Percentiles rank a stretch among this genome's conserved stretches.
Evolutionary conservation across 2,888 invertebrate genomes (phyloP).

Genomic region (Hymenopus coronatus): DNA sequence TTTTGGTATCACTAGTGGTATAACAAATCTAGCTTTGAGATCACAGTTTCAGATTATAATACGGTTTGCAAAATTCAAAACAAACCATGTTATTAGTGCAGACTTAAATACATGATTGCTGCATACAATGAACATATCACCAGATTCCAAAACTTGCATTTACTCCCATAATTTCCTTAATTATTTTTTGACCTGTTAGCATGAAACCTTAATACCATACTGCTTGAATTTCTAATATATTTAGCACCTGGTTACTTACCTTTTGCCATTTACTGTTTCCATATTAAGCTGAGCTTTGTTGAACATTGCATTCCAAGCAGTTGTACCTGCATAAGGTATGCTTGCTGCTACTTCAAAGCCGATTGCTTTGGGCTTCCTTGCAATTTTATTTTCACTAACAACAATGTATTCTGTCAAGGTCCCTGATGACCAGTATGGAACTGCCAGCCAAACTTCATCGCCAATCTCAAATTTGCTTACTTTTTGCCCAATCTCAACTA

Average conservation of each 20-base stretch:
- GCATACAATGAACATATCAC: too few relatives aligned
- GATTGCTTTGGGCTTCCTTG: conserved; percentile 53
- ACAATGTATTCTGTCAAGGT: conserved; percentile 56
- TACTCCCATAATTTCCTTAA: too few relatives aligned
- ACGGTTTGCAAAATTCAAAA: too few relatives aligned
- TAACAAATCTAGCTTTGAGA: too few relatives aligned
- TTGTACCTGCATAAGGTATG: conserved; percentile 58
- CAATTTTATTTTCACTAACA: conserved; percentile 53
- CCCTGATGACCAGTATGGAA: conserved; percentile 58
- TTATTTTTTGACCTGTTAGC: too few relatives aligned
- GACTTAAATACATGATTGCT: too few relatives aligned
- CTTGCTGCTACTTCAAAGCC: conserved; percentile 60
- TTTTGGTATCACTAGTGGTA: too few relatives aligned
- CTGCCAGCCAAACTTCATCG: conserved; percentile 59
- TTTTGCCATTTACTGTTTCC: conserved; percentile 52
- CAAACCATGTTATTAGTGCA: too few relatives aligned
- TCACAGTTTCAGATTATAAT: too few relatives aligned
- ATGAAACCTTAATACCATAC: too few relatives aligned
- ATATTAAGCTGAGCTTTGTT: conserved; percentile 50
- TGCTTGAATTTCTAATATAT: too few relatives aligned
- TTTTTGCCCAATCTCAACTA: conserved; percentile 58
- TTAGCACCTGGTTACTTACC: conserved; percentile 42
- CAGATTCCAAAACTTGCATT: too few relatives aligned
- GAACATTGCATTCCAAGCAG: conserved; percentile 54
- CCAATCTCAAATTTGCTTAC: conserved; percentile 59